phyloP scores from a whole-genome alignment of 2,888 invertebrate species.

The Microctonus brassicae region DNA sequence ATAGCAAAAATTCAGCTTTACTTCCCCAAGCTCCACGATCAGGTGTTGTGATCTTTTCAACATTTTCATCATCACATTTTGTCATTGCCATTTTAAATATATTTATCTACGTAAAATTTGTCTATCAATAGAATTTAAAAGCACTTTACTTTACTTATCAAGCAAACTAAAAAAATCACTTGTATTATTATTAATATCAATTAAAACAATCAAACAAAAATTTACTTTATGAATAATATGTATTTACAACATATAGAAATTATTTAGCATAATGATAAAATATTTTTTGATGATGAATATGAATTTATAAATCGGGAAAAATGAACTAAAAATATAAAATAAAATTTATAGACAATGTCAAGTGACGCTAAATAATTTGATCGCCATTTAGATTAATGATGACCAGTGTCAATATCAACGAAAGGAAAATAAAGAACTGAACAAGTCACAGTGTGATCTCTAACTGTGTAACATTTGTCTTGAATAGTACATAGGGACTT shows the following conservation, averaged over 20 bases:
- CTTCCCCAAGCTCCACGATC: slow-evolving; percentile 79
- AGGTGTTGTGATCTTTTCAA: slow-evolving; percentile 57
- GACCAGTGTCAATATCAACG: slow-evolving; percentile 5
- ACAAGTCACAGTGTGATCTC: slow-evolving; percentile 47
- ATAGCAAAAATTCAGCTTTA: slow-evolving; percentile 83
- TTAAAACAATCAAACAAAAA: no score
- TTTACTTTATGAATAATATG: no score
- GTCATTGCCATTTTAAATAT: slow-evolving; percentile 36
- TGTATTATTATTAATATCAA: no score
- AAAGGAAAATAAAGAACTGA: slow-evolving; percentile 35
- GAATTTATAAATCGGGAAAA: no score
- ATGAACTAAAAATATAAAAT: not conserved
- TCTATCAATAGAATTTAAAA: no score
- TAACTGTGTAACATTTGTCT: slow-evolving; percentile 49
- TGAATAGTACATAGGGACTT: slow-evolving; percentile 37
- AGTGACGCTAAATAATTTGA: not conserved
- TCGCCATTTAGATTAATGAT: not conserved
- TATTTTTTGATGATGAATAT: no score
- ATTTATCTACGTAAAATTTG: not conserved
- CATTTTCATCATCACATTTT: slow-evolving; percentile 25
- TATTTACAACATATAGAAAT: no score
- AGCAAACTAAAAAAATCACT: no score
- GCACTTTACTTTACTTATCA: no score
- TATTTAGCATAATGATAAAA: no score
- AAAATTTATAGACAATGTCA: not conserved